These are phyloP conservation scores for Teleopsis dalmanni DNA, from an alignment of 1,140 invertebrate genomes.

Conservation along the genomic window DNA sequence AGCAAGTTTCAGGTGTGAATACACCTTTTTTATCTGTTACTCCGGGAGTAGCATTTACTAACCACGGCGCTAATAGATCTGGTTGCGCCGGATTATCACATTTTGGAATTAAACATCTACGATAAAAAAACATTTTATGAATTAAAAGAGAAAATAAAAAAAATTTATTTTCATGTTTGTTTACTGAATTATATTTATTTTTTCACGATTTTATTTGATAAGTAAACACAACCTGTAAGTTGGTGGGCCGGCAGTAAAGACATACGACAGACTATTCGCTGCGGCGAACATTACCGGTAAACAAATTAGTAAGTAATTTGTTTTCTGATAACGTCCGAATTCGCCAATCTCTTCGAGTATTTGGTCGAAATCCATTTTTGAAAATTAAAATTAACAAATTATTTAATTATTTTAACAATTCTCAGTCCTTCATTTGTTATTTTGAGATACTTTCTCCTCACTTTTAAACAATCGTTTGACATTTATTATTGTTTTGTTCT, in stretches of 20 bases:
- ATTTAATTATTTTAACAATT: background rate
- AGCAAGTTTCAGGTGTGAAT: conserved; percentile 30
- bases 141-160: too few relatives aligned
- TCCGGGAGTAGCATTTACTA: conserved; percentile 44
- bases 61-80: conserved; percentile 43
- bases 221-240: conserved; percentile 45
- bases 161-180: too few relatives aligned
- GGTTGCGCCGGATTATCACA: conserved; percentile 43
- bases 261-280: conserved; percentile 54
- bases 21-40: conserved; percentile 22
- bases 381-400: background rate
- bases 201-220: background rate
- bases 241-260: conserved; percentile 53
- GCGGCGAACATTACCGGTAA: conserved; percentile 52
- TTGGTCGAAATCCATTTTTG: conserved; percentile 51
- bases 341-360: conserved; percentile 52
- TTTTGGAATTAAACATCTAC: conserved; percentile 48
- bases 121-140: background rate
- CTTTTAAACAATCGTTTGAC: background rate
- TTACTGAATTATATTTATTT: background rate
- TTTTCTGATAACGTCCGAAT: conserved; percentile 51
- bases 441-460: background rate
- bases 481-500: background rate
- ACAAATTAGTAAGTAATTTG: conserved; percentile 51
- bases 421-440: background rate